Conservation (phyloP, 2,113 vertebrate species). For the Etia nguti region DNA sequence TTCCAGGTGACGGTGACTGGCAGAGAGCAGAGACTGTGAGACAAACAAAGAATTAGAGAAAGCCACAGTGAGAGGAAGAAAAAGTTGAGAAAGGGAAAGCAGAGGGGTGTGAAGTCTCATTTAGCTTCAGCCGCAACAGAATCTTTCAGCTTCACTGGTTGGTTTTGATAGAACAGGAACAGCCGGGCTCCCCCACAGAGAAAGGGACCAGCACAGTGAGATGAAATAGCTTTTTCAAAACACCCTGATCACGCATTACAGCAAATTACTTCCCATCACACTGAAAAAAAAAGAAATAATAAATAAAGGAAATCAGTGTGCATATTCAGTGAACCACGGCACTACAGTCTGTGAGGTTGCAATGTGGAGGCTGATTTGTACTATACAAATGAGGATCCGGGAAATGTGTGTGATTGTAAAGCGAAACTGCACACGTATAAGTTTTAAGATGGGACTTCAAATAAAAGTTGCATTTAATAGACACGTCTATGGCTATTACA, state of each 20-base stretch:
- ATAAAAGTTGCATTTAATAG: slow-evolving; percentile 50
- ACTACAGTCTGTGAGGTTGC: neutral
- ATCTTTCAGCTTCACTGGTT: slow-evolving; percentile 33
- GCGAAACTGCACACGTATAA: slow-evolving; percentile 6
- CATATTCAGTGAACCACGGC: slow-evolving; percentile 31
- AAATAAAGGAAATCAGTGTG: slow-evolving; percentile 61
- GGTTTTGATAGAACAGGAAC: slow-evolving; percentile 43
- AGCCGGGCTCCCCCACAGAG: slow-evolving; percentile 36
- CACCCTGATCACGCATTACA: slow-evolving; percentile 48
- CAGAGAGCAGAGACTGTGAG: neutral
- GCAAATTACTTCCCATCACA: slow-evolving; percentile 62
- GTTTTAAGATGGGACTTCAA: slow-evolving; percentile 16
- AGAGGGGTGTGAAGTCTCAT: slow-evolving; percentile 33
- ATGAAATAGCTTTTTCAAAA: slow-evolving; percentile 56
- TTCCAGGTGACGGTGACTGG: neutral
- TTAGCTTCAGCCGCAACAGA: slow-evolving; percentile 21
- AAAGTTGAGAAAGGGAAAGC: neutral
- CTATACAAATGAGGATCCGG: slow-evolving; percentile 38
- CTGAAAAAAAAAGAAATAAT: slow-evolving; percentile 27
- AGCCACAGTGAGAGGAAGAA: neutral
- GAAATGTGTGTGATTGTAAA: slow-evolving; percentile 32
- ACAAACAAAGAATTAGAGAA: neutral
- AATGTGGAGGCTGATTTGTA: slow-evolving; percentile 22
- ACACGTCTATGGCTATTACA: slow-evolving; percentile 25
- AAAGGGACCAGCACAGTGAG: slow-evolving; percentile 31